Evolutionary conservation across 2,888 invertebrate species (phyloP), one percentile per base, ranked within the genome.

Genomic region (Archips crataeganus): DNA sequence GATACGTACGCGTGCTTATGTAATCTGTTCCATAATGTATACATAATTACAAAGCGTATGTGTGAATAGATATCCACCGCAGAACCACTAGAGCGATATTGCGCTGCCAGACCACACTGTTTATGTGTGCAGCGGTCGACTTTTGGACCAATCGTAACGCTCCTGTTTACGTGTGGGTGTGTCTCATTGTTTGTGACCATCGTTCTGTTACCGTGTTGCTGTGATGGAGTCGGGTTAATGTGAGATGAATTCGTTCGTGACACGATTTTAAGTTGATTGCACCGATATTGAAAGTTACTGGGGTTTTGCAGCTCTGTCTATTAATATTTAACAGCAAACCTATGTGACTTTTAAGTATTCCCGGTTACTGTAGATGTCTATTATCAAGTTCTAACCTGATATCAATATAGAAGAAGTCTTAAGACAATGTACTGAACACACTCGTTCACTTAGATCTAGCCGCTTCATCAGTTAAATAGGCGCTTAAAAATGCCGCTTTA

Each of bases 61-160:
- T 85, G 82, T 82, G 83, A 82, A 82, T 83, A 84, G 80, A 83
- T 85, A 81, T 84, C 81, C 79, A 85, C 85, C 86, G 84, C 88
- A 85, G 87, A 86, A 86, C 85, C 86, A 85, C 82, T 84, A 85
- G 88, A 88, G 86, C 88, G 86, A 86, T 80, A 79, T 87, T 85
- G 85, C 82, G 86, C 85, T 84, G 86, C 85, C 86, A 85, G 85
- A 89, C 87, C 85, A 84, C 84, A 85, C 78, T 81, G 79, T 77
- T 79, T 75, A 79, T 82, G 87, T 87, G 81, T 84, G 85, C 84
- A 84, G 79, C 83, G 87, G 83, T 81, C 84, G 85, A 88, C 84
- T 86, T 89, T 85, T 79, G 76, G 78, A 78, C 90, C 87, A 88
- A 89, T 88, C 76, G 75, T 78, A 77, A 63, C 66, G 42, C 76